These are phyloP conservation scores for Cheilinus undulatus DNA, from an alignment of 2,113 vertebrate species.

Conservation along the genomic window DNA sequence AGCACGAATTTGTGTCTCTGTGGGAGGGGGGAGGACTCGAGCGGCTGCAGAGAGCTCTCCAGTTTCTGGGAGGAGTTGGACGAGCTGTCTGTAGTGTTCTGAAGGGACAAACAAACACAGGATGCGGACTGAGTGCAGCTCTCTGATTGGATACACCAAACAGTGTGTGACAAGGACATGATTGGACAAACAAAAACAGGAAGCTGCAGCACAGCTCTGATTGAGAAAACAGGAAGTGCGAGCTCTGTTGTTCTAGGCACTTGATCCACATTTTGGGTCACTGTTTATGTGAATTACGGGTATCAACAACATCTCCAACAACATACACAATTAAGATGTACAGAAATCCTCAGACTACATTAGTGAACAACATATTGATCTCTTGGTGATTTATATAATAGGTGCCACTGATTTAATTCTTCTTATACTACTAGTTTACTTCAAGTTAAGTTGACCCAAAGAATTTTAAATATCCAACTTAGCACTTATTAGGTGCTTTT, in stretches of 20 bases:
- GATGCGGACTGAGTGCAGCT: constrained; percentile 53
- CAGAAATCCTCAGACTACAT: not conserved
- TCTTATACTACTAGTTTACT: too few species aligned
- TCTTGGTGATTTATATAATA: too few species aligned
- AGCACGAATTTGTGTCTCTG: constrained; percentile 89
- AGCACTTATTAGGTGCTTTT: too few species aligned
- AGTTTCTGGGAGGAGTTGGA: constrained; percentile 86
- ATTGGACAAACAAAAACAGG: constrained; percentile 82
- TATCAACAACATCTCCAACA: constrained; percentile 23
- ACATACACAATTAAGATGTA: not conserved
- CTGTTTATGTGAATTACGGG: constrained; percentile 4
- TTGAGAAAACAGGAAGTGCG: constrained; percentile 74
- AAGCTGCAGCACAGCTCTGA: constrained; percentile 51
- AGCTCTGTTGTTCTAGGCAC: constrained; percentile 40
- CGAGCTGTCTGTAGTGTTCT: constrained; percentile 87
- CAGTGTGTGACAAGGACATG: constrained; percentile 21
- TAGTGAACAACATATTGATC: too few species aligned
- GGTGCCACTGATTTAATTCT: too few species aligned
- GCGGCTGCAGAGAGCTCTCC: constrained; percentile 84
- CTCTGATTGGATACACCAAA: constrained; percentile 62
- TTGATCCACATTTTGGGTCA: constrained; percentile 41
- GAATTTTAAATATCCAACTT: too few species aligned
- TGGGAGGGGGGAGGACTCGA: constrained; percentile 90
- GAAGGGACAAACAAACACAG: constrained; percentile 79
- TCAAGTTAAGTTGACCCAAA: too few species aligned